Evolutionary conservation across 1,140 invertebrate genomes (phyloP).

Genomic region (Leguminivora glycinivorella): DNA sequence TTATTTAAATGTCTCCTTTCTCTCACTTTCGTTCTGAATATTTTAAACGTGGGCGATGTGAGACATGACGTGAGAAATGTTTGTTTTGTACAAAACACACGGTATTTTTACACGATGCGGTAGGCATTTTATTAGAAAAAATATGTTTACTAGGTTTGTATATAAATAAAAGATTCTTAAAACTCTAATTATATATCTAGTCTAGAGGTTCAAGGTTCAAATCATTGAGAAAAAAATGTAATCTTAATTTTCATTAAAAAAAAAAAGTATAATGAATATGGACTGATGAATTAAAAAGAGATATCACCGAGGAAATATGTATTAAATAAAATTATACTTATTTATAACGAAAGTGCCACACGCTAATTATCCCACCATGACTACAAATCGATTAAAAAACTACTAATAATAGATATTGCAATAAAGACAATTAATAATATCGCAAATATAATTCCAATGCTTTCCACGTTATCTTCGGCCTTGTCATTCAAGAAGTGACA

Average conservation of each 20-base stretch:
- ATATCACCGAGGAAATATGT: too few species aligned
- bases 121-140: background rate
- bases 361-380: too few species aligned
- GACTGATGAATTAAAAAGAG: too few species aligned
- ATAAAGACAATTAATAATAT: background rate
- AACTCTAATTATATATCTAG: background rate
- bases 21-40: conserved; percentile 54
- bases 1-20: conserved; percentile 55
- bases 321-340: too few species aligned
- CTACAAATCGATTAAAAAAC: too few species aligned
- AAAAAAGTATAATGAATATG: too few species aligned
- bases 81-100: background rate
- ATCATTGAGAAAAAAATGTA: background rate
- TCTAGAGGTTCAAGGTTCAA: too few species aligned
- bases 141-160: background rate
- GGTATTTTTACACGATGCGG: background rate
- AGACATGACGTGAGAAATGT: conserved; percentile 12
- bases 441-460: conserved; percentile 25
- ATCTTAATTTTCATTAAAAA: too few species aligned
- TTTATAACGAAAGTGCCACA: too few species aligned
- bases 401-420: background rate
- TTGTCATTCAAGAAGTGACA: conserved; percentile 43
- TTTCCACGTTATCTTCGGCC: conserved; percentile 39
- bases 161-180: background rate
- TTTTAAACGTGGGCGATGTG: conserved; percentile 42